Conservation (phyloP, 2,888 invertebrate species). For the Xanthia icteritia region DNA sequence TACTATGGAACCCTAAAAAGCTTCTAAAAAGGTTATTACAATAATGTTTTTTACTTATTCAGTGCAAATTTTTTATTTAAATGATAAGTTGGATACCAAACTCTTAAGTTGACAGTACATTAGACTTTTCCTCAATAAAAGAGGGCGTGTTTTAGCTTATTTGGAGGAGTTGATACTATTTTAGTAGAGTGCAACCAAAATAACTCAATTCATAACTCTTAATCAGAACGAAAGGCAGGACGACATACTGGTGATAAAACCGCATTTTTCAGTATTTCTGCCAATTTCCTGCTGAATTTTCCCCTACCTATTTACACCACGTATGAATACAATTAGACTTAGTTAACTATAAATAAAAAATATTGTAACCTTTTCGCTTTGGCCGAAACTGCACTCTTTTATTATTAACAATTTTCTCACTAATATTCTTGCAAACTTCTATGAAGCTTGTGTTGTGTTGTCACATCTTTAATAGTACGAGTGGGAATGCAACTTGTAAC, state of each 20-base stretch:
- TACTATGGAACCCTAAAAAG: too few species aligned
- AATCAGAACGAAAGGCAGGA: background rate
- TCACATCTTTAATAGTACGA: background rate
- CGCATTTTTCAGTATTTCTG: background rate
- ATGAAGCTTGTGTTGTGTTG: background rate
- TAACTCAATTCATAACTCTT: background rate
- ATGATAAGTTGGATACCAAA: background rate
- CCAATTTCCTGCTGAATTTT: background rate
- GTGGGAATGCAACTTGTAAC: background rate
- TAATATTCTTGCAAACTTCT: background rate
- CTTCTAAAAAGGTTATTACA: too few species aligned
- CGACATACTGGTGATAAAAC: background rate
- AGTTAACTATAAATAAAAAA: background rate
- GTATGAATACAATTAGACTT: background rate
- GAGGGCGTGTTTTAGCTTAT: background rate
- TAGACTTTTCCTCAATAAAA: background rate
- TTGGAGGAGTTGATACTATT: background rate
- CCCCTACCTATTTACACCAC: background rate
- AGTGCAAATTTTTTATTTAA: background rate
- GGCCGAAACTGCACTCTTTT: too few species aligned
- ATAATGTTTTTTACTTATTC: too few species aligned
- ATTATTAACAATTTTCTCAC: too few species aligned
- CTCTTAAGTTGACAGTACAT: background rate
- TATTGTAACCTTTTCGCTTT: background rate
- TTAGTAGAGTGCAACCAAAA: background rate